Conservation (phyloP, 2,797 vertebrate species). For the Rhinella marina region DNA sequence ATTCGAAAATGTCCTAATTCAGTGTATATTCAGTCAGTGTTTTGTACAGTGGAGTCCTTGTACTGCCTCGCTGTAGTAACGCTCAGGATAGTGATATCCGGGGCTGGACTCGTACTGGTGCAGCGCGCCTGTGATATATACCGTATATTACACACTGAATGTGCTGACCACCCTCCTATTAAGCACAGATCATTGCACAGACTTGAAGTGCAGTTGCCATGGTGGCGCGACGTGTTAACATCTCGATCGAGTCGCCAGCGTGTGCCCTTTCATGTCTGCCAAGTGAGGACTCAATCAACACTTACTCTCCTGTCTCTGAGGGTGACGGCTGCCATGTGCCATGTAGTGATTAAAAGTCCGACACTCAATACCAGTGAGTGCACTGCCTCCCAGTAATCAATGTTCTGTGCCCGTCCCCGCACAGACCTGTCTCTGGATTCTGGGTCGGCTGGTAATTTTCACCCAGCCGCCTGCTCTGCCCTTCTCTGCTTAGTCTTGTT, state of each 20-base stretch:
- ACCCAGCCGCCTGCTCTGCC: conserved; percentile 7
- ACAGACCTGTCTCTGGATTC: neutral
- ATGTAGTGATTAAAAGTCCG: conserved; percentile 30
- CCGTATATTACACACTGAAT: too few species aligned
- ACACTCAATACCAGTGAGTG: conserved; percentile 30
- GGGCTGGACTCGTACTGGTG: too few species aligned
- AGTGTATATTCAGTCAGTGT: neutral
- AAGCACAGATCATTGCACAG: neutral
- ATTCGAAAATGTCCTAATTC: neutral
- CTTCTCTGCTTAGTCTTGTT: neutral
- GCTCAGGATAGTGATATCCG: too few species aligned
- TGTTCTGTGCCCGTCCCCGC: neutral
- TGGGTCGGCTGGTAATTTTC: conserved; percentile 38
- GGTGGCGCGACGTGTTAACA: neutral
- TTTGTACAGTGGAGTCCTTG: too few species aligned
- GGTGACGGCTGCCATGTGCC: neutral
- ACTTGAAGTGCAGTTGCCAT: neutral
- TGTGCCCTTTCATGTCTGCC: neutral
- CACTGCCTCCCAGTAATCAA: neutral
- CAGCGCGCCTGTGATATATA: too few species aligned
- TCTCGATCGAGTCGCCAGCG: neutral
- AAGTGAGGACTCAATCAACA: conserved; percentile 52
- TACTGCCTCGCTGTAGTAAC: too few species aligned
- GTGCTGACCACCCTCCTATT: too few species aligned
- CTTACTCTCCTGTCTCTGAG: neutral